Evolutionary conservation across 2,113 vertebrate genomes (phyloP), one percentile per base, ranked within the genome.

Genomic region (Takifugu bimaculatus): DNA sequence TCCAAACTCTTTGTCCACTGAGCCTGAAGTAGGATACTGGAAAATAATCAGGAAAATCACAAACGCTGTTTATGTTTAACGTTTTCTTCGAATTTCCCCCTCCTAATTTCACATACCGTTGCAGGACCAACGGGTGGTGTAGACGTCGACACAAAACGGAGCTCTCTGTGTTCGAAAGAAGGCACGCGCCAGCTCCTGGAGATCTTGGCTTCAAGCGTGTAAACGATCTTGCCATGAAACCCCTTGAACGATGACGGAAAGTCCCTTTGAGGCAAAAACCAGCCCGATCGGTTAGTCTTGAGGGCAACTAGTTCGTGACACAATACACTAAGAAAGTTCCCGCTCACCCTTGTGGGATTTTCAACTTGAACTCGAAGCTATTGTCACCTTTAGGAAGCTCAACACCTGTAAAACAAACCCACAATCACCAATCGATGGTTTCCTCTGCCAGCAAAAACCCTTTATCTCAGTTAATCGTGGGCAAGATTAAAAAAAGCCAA

Each of bases 241-340:
- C 71, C 84, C 7, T 63, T 66, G 57, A 88, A 88, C 51, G 90
- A 83, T 32, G 87, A 52, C 2, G 90, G 89, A 56, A 89, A 63
- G 14, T 79, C 55, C 35, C 89, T 91, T 63, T 26, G 48, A 57
- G 5, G 66, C 5, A 66, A 26, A 20, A 44, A 45, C 4, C 13
- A 10, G 3, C 4, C 5, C 9, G 57, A 44, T 6, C 20, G 60
- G 2, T 15, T 20, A 12, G 57, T 52, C 20, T 49, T 27, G 20
- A 53, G 26, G 42, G 5, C 39, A 57, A 26, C 29, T 13, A 25
- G 6, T 20, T 52, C 26, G 26, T 32, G 3, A 15, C 3, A 11
- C 11, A 50, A 11, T 6, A 43, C 12, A 13, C 6, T 26, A 10
- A 25, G 2, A 15, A n/a, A 3, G 44, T 28, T 11, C 1, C 2